A percentile compares a stretch with the other conserved stretches of the same genome.
phyloP scores from a whole-genome alignment of 2,888 invertebrate genomes.

The Cryptophagus acutangulus region DNA sequence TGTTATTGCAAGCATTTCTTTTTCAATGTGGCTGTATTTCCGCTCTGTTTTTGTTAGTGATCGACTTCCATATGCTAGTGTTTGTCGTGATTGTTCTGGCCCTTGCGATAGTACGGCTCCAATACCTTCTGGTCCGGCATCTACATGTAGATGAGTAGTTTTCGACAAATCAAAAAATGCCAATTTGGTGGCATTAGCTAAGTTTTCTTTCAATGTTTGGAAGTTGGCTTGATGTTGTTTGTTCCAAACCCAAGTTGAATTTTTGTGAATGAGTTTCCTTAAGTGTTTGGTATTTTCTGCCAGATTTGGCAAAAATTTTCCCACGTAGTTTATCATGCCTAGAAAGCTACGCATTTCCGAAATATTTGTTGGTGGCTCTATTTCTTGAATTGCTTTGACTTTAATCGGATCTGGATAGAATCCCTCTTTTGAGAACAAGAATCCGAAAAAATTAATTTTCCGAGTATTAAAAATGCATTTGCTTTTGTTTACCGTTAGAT shows the following conservation, averaged over 20 bases:
- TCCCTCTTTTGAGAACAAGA: slow-evolving; percentile 28
- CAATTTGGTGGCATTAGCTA: slow-evolving; percentile 10
- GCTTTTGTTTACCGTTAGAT: slow-evolving; percentile 31
- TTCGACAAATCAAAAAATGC: slow-evolving; percentile 14
- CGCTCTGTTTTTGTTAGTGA: slow-evolving; percentile 11
- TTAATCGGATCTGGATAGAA: slow-evolving; percentile 33
- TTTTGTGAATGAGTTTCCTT: slow-evolving; percentile 11
- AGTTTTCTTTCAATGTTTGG: slow-evolving; percentile 9
- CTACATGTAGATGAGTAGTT: slow-evolving; percentile 13
- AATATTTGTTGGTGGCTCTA: slow-evolving; percentile 25
- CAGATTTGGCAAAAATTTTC: slow-evolving; percentile 19
- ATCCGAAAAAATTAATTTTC: slow-evolving; percentile 32
- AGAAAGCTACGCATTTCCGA: slow-evolving; percentile 26
- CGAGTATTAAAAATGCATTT: slow-evolving; percentile 33
- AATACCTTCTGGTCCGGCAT: slow-evolving; percentile 17
- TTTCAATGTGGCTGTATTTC: slow-evolving; percentile 19
- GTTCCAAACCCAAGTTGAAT: slow-evolving; percentile 4
- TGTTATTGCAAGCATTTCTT: slow-evolving; percentile 14
- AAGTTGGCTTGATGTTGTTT: slow-evolving; percentile 7
- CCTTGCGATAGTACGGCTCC: slow-evolving; percentile 17
- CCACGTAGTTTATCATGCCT: slow-evolving; percentile 34
- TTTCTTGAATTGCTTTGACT: slow-evolving; percentile 25
- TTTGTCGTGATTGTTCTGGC: neutral
- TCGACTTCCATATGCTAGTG: slow-evolving; percentile 18
- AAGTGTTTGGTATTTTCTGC: slow-evolving; percentile 13